phyloP scores from a whole-genome alignment of 1,140 invertebrate species.

The Octopus sinensis region DNA sequence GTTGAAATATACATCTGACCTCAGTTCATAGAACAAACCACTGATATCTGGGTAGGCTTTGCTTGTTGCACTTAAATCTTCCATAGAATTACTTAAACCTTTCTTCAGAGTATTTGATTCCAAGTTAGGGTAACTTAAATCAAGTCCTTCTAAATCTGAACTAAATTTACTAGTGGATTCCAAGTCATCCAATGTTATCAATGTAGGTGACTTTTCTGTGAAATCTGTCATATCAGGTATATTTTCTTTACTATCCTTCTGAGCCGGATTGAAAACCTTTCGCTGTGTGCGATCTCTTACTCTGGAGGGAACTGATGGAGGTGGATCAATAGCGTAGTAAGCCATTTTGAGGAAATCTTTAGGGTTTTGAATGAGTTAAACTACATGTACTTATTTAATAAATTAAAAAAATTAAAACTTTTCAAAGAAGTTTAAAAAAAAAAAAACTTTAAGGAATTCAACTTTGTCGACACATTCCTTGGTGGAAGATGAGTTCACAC shows the following conservation, averaged over 20 bases:
- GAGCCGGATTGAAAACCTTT: background rate
- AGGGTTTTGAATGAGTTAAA: too few relatives aligned
- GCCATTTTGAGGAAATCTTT: background rate
- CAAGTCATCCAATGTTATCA: background rate
- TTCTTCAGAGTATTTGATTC: background rate
- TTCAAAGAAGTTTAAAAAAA: too few relatives aligned
- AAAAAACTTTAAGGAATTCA: too few relatives aligned
- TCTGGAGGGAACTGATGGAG: background rate
- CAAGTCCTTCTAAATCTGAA: constrained; percentile 40
- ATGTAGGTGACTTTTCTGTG: background rate
- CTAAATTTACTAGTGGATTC: constrained; percentile 20
- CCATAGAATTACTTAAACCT: constrained; percentile 26
- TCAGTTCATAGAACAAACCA: constrained; percentile 40
- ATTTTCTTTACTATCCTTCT: background rate
- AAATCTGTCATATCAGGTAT: background rate
- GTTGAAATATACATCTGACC: background rate
- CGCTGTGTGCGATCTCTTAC: background rate
- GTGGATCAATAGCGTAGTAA: background rate
- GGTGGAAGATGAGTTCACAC: too few relatives aligned
- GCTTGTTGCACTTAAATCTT: constrained; percentile 23
- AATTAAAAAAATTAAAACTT: too few relatives aligned
- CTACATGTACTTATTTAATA: too few relatives aligned
- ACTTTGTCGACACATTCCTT: too few relatives aligned
- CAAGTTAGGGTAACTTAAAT: constrained; percentile 29
- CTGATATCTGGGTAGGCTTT: constrained; percentile 47